Evolutionary conservation across 2,888 invertebrate species (phyloP).

Genomic region (Chloroclysta siterata): DNA sequence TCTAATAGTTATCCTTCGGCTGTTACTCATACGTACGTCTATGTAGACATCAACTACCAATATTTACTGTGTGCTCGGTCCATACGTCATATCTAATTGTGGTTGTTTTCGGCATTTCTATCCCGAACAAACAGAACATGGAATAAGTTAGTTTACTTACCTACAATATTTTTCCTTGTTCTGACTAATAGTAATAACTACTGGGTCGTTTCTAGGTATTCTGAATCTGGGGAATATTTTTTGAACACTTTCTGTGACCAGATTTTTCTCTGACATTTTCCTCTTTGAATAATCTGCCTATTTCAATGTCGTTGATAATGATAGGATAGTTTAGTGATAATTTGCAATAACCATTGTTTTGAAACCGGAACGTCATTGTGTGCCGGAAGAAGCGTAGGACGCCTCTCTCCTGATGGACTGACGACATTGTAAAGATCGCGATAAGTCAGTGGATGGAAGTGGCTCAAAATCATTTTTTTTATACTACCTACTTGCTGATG

Average conservation of each 20-base stretch:
- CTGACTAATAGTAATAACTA: neutral
- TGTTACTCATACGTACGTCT: neutral
- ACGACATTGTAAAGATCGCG: too few species aligned
- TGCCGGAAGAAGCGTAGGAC: too few species aligned
- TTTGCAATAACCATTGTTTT: too few species aligned
- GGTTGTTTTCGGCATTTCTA: constrained; percentile 2
- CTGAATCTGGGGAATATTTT: neutral
- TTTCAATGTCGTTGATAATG: neutral
- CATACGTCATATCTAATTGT: neutral
- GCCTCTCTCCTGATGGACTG: too few species aligned
- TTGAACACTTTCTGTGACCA: neutral
- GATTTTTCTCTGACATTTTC: neutral
- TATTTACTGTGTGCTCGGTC: neutral
- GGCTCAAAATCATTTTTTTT: too few species aligned
- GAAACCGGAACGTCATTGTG: too few species aligned
- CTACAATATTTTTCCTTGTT: neutral
- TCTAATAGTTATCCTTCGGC: neutral
- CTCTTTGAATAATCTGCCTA: neutral
- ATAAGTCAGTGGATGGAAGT: too few species aligned
- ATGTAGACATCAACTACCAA: neutral
- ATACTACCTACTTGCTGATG: too few species aligned
- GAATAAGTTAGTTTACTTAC: neutral
- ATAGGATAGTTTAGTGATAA: neutral
- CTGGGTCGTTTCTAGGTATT: neutral
- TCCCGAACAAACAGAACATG: neutral